A percentile compares a stretch with the other conserved stretches of the same genome.
These are phyloP conservation scores for Enteromius trimaculatus DNA, from an alignment of 2,797 vertebrate species.

Conservation along the genomic window DNA sequence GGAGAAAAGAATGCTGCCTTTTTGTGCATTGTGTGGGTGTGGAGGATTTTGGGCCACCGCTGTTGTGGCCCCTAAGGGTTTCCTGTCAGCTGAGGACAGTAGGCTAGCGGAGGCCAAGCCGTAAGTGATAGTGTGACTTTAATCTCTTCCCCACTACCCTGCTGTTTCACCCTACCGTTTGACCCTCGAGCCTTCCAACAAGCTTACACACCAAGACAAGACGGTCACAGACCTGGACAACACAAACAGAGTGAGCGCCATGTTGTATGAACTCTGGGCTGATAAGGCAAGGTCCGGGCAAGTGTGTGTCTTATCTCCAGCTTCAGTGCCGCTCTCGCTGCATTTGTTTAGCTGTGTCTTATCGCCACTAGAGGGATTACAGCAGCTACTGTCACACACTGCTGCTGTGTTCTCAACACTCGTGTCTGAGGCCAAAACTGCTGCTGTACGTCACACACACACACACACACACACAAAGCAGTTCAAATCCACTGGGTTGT, in stretches of 20 bases:
- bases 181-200: conserved; percentile 34
- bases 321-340: conserved; percentile 71
- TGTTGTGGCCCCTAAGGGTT: conserved; percentile 27
- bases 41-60: conserved; percentile 3
- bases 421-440: conserved; percentile 7
- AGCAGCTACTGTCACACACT: conserved; percentile 66
- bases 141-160: conserved; percentile 24
- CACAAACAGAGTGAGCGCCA: conserved; percentile 14
- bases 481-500: neutral
- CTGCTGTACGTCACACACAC: conserved; percentile 3
- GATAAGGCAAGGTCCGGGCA: conserved; percentile 48
- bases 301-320: conserved; percentile 69
- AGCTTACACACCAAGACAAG: conserved; percentile 20
- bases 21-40: conserved; percentile 30
- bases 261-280: conserved; percentile 38
- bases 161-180: neutral
- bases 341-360: conserved; percentile 76
- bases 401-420: conserved; percentile 49
- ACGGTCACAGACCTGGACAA: conserved; percentile 29
- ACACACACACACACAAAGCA: neutral
- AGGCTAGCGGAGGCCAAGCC: conserved; percentile 39
- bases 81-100: conserved; percentile 27
- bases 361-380: conserved; percentile 70
- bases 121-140: conserved; percentile 49
- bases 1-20: conserved; percentile 32